A percentile compares a stretch with the other conserved stretches of the same genome.
phyloP scores from a whole-genome alignment of 1,140 invertebrate genomes.

The Hypsibius dujardini region DNA sequence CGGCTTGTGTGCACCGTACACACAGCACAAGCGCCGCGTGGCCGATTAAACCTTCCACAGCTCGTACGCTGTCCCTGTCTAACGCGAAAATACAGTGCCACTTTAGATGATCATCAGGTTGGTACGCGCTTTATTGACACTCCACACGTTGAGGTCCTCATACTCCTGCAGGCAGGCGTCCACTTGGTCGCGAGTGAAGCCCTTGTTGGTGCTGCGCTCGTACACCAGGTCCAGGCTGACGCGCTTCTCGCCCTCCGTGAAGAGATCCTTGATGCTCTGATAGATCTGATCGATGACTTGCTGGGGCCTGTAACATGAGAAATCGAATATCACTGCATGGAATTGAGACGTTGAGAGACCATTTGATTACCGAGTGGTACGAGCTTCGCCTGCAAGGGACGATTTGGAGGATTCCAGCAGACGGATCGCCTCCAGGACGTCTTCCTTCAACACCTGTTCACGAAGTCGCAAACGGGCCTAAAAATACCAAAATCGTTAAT shows the following conservation, averaged over 20 bases:
- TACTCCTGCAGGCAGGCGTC: conserved; percentile 81
- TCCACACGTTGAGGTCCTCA: conserved; percentile 85
- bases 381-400: conserved; percentile 44
- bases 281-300: conserved; percentile 67
- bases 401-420: conserved; percentile 89
- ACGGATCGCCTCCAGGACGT: conserved; percentile 83
- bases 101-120: not conserved
- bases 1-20: too few species aligned
- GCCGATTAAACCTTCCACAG: too few species aligned
- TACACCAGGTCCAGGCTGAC: conserved; percentile 54
- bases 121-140: conserved; percentile 54
- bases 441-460: conserved; percentile 71
- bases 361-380: conserved; percentile 17
- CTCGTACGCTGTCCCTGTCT: too few species aligned
- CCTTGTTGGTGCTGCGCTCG: conserved; percentile 68
- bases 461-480: conserved; percentile 63
- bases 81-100: too few species aligned
- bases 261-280: conserved; percentile 60
- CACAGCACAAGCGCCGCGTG: too few species aligned
- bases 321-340: too few species aligned
- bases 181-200: conserved; percentile 70
- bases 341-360: too few species aligned
- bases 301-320: conserved; percentile 43
- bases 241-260: conserved; percentile 42
- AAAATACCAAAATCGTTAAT: conserved; percentile 23